These are phyloP conservation scores for Lasiurus cinereus DNA, from an alignment of 2,113 vertebrate genomes.

Conservation along the genomic window DNA sequence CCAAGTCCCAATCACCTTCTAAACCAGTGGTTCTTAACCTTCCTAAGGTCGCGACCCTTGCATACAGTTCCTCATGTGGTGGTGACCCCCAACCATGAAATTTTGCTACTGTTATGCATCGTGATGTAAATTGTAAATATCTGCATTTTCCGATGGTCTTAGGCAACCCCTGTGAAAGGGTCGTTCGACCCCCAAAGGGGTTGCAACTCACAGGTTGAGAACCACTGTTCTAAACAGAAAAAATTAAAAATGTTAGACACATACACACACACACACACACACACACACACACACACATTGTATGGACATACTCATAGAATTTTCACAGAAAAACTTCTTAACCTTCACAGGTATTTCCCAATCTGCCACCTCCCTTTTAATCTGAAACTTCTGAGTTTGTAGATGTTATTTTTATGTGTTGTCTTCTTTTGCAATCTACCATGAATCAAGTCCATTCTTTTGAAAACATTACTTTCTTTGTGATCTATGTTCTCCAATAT, in stretches of 20 bases:
- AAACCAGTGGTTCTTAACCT: too few species aligned
- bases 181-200: too few species aligned
- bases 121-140: too few species aligned
- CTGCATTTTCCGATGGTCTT: too few species aligned
- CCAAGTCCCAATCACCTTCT: not conserved
- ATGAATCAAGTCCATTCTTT: not conserved
- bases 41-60: too few species aligned
- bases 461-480: not conserved
- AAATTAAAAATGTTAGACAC: not conserved
- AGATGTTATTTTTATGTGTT: not conserved
- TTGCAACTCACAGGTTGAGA: too few species aligned
- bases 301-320: not conserved
- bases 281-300: not conserved
- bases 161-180: too few species aligned
- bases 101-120: too few species aligned
- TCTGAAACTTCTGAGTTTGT: not conserved
- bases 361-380: not conserved
- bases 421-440: not conserved
- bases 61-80: too few species aligned
- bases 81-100: too few species aligned
- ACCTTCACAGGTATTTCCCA: not conserved
- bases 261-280: not conserved
- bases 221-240: slow-evolving; percentile 15
- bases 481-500: not conserved
- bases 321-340: not conserved